phyloP scores from a whole-genome alignment of 2,797 vertebrate species.

The Myotis myotis region DNA sequence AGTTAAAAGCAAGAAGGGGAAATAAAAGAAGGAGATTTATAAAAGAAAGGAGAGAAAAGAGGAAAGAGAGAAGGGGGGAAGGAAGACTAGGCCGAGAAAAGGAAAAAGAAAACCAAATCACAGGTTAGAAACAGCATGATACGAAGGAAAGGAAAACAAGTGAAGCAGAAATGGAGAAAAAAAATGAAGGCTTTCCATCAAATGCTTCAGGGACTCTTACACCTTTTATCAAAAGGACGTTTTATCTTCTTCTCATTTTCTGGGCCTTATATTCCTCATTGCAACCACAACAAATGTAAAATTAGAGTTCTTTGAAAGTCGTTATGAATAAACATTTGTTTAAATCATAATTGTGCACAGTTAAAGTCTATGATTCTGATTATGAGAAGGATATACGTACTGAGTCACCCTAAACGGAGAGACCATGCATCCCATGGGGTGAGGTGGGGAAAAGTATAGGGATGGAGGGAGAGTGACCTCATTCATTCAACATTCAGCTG shows the following conservation, averaged over 20 bases:
- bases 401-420: background rate
- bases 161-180: background rate
- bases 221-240: background rate
- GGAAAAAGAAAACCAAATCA: background rate
- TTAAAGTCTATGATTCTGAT: background rate
- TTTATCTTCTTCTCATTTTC: background rate
- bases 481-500: too few species aligned
- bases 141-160: background rate
- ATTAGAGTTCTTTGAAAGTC: background rate
- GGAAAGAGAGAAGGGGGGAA: accelerated
- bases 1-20: background rate
- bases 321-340: background rate
- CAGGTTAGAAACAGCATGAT: background rate
- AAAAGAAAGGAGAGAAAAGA: background rate
- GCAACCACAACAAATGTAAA: background rate
- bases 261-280: background rate
- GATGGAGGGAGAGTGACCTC: background rate
- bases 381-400: background rate
- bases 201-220: background rate
- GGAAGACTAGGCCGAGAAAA: background rate
- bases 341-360: background rate
- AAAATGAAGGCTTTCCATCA: background rate
- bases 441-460: accelerated
- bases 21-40: background rate
- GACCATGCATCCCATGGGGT: accelerated